These are phyloP conservation scores for Drosophila trichaetosa DNA, from an alignment of 2,888 invertebrate genomes.

Conservation along the genomic window DNA sequence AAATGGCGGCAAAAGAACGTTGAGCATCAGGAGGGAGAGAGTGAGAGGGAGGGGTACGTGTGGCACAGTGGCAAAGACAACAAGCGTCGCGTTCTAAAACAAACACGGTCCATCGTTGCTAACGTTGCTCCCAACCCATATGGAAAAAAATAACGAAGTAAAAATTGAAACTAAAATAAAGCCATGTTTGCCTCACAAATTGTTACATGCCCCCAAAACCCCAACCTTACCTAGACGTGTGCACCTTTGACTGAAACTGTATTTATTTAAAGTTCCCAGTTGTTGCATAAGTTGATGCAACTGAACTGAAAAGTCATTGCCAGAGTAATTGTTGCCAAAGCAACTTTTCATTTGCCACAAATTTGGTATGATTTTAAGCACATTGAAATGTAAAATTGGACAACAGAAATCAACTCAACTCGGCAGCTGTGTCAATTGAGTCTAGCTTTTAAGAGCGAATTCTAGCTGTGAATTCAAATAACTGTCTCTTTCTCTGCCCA, in stretches of 20 bases:
- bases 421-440: constrained; percentile 66
- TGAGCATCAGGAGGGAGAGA: constrained; percentile 19
- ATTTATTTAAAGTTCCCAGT: constrained; percentile 78
- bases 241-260: constrained; percentile 55
- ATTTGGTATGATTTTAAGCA: constrained; percentile 59
- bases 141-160: constrained; percentile 78
- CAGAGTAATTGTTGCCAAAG: constrained; percentile 39
- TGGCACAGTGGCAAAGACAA: constrained; percentile 61
- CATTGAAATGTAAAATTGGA: constrained; percentile 50
- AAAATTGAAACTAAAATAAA: constrained; percentile 81
- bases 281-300: constrained; percentile 69
- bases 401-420: constrained; percentile 38
- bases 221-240: constrained; percentile 7
- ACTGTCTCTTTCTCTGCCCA: background rate
- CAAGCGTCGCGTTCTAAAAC: constrained; percentile 71
- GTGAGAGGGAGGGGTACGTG: background rate
- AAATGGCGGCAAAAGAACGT: constrained; percentile 76
- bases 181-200: constrained; percentile 79
- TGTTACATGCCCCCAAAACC: constrained; percentile 58
- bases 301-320: constrained; percentile 44
- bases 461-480: constrained; percentile 38
- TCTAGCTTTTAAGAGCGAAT: constrained; percentile 49
- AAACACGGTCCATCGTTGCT: constrained; percentile 57
- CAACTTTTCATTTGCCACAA: constrained; percentile 23
- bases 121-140: background rate